phyloP scores from a whole-genome alignment of 2,888 invertebrate genomes.

The Ectropis crepuscularia region DNA sequence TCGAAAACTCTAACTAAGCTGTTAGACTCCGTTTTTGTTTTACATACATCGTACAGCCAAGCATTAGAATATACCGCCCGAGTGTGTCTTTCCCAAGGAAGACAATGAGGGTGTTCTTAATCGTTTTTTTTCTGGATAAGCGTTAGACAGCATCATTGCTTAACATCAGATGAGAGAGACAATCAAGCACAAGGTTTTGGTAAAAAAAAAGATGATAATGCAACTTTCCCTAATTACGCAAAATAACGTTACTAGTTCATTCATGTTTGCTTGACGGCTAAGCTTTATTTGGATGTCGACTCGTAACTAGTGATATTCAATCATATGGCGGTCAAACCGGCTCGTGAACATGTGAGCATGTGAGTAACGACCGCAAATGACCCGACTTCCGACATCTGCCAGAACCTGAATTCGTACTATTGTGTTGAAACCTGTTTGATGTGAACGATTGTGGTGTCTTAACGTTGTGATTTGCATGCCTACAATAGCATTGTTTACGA shows the following conservation, averaged over 20 bases:
- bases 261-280: conserved; percentile 54
- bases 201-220: conserved; percentile 46
- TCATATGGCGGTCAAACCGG: conserved; percentile 77
- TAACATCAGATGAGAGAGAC: too few species aligned
- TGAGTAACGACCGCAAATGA: conserved; percentile 73
- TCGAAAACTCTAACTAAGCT: too few species aligned
- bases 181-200: too few species aligned
- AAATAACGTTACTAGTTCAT: conserved; percentile 48
- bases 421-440: conserved; percentile 35
- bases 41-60: too few species aligned
- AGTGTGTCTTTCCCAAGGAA: too few species aligned
- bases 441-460: conserved; percentile 27
- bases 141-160: too few species aligned
- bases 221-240: conserved; percentile 67
- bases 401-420: conserved; percentile 45
- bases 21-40: too few species aligned
- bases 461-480: conserved; percentile 36
- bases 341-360: conserved; percentile 50
- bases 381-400: conserved; percentile 51
- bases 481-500: conserved; percentile 16
- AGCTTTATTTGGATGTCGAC: conserved; percentile 50
- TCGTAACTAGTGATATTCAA: conserved; percentile 56
- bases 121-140: too few species aligned
- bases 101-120: too few species aligned
- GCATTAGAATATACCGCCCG: too few species aligned